These are phyloP conservation scores for Scrobipalpa atriplicella DNA, from an alignment of 2,888 invertebrate species.

Conservation along the genomic window DNA sequence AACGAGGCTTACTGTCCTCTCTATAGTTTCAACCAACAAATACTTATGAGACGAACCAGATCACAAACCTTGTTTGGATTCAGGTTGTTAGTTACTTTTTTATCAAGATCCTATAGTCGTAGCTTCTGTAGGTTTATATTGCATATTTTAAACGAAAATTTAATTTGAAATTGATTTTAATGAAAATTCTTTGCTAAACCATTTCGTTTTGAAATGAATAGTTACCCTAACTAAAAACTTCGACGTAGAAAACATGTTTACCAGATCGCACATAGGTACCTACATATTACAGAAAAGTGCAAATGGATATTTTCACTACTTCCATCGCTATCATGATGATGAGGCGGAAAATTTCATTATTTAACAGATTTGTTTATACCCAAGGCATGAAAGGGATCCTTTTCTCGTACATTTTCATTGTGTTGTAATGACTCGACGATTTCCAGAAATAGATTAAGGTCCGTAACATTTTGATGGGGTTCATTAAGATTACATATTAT, in stretches of 20 bases:
- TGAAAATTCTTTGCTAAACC: too few species aligned
- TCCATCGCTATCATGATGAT: slow-evolving; percentile 8
- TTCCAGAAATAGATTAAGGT: not conserved
- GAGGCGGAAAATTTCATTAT: slow-evolving; percentile 10
- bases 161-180: too few species aligned
- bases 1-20: too few species aligned
- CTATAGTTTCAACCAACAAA: too few species aligned
- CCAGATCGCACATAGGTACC: not conserved
- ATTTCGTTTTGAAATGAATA: too few species aligned
- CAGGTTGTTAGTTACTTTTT: too few species aligned
- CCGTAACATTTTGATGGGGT: not conserved
- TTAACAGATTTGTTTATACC: slow-evolving; percentile 1
- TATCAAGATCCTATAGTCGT: too few species aligned
- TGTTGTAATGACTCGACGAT: not conserved
- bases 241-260: slow-evolving; percentile 21
- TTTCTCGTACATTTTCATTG: not conserved
- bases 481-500: not conserved
- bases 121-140: too few species aligned
- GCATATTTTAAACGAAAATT: too few species aligned
- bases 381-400: not conserved
- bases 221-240: not conserved
- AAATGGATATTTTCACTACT: slow-evolving; percentile 7
- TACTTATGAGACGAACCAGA: too few species aligned
- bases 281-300: not conserved
- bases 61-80: too few species aligned